Percentiles rank a stretch among this genome's conserved stretches.
These are phyloP conservation scores for Leptogaster cylindrica DNA, from an alignment of 2,888 invertebrate genomes.

Conservation along the genomic window DNA sequence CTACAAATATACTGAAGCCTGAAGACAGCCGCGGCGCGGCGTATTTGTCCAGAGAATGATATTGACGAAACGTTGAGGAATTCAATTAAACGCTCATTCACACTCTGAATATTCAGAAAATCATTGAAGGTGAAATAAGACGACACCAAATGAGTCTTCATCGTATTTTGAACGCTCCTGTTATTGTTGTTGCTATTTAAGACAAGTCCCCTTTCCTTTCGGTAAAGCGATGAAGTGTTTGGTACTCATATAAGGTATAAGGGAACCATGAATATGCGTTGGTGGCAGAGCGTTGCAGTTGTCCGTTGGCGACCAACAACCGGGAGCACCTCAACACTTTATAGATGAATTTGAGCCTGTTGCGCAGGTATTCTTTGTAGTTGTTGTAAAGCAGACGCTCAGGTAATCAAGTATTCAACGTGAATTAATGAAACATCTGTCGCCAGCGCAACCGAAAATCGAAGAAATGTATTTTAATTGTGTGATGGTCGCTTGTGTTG, in stretches of 20 bases:
- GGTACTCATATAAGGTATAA: no score
- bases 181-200: no score
- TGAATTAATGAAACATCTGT: conserved; percentile 45
- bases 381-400: conserved; percentile 17
- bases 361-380: conserved; percentile 24
- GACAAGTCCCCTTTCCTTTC: no score
- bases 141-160: conserved; percentile 24
- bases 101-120: conserved; percentile 31
- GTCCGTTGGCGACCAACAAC: conserved; percentile 1
- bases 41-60: conserved; percentile 12
- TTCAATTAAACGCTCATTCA: conserved; percentile 46
- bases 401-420: conserved; percentile 39
- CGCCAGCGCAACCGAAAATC: no score
- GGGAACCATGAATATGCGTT: no score
- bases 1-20: not conserved
- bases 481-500: conserved; percentile 25
- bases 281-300: no score
- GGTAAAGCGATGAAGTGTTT: no score
- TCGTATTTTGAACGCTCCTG: no score
- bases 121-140: conserved; percentile 35
- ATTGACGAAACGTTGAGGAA: conserved; percentile 44
- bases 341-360: not conserved
- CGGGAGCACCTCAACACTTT: not conserved
- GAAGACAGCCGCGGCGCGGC: not conserved
- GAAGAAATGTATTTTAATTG: conserved; percentile 41